phyloP scores from a whole-genome alignment of 1,140 invertebrate species.

The Melanaphis sacchari region DNA sequence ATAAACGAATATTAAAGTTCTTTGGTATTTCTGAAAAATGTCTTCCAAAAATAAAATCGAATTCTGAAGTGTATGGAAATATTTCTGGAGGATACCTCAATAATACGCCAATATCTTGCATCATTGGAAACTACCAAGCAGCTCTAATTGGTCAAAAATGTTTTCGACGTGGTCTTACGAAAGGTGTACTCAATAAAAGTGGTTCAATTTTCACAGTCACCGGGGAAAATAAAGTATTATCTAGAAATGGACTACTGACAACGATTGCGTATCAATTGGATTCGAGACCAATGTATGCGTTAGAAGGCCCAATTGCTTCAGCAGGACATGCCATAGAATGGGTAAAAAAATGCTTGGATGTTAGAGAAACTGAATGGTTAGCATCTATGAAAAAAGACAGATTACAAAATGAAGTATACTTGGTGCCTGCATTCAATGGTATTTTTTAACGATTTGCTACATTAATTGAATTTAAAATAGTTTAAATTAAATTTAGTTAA shows the following conservation, averaged over 20 bases:
- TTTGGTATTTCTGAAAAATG: conserved; percentile 75
- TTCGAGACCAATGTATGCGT: conserved; percentile 71
- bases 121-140: conserved; percentile 75
- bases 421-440: conserved; percentile 90
- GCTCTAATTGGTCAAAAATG: conserved; percentile 81
- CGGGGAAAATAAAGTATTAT: conserved; percentile 65
- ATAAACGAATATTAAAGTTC: conserved; percentile 71
- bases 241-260: conserved; percentile 76
- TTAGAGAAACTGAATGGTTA: conserved; percentile 77
- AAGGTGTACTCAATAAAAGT: conserved; percentile 79
- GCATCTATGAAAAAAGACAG: conserved; percentile 71
- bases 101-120: conserved; percentile 76
- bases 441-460: too few species aligned
- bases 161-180: conserved; percentile 75
- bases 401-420: conserved; percentile 77
- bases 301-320: conserved; percentile 86
- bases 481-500: background rate
- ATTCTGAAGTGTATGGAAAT: conserved; percentile 78
- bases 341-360: conserved; percentile 85
- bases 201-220: conserved; percentile 31
- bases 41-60: conserved; percentile 76
- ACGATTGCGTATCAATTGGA: conserved; percentile 81
- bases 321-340: conserved; percentile 88
- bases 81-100: conserved; percentile 73
- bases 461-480: background rate